Evolutionary conservation across 1,140 invertebrate species (phyloP).

Genomic region (Trichogramma pretiosum): DNA sequence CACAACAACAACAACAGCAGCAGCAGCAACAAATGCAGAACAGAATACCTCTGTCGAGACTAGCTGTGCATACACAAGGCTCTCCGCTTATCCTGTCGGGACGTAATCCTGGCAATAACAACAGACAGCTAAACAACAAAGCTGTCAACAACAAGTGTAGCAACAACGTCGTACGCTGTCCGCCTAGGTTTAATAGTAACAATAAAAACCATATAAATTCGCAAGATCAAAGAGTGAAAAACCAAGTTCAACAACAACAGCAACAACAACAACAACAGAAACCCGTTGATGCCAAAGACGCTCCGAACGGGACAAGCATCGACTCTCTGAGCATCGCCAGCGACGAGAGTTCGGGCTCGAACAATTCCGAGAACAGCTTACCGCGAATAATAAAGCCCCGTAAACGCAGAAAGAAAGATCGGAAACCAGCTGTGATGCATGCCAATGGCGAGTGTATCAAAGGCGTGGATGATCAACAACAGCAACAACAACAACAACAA

Average conservation of each 20-base stretch:
- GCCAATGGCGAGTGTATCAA: slow-evolving; percentile 28
- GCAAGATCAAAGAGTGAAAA: slow-evolving; percentile 18
- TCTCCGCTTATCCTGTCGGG: slow-evolving; percentile 63
- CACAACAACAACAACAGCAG: slow-evolving; percentile 24
- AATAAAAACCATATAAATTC: neutral
- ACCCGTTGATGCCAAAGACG: slow-evolving; percentile 4
- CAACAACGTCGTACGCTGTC: slow-evolving; percentile 15
- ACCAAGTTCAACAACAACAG: slow-evolving; percentile 6
- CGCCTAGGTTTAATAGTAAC: neutral
- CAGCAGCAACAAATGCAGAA: slow-evolving; percentile 28
- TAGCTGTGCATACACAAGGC: slow-evolving; percentile 69
- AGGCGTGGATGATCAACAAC: slow-evolving; percentile 36
- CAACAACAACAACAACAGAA: slow-evolving; percentile 8
- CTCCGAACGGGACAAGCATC: slow-evolving; percentile 40
- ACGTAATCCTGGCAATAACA: slow-evolving; percentile 31
- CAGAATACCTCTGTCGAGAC: slow-evolving; percentile 50
- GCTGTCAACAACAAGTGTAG: slow-evolving; percentile 13
- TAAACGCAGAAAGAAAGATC: slow-evolving; percentile 80
- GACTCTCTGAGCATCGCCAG: slow-evolving; percentile 63
- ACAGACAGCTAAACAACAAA: slow-evolving; percentile 24
- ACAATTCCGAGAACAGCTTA: slow-evolving; percentile 66
- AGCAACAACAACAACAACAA: slow-evolving; percentile 38
- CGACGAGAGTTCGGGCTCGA: slow-evolving; percentile 64
- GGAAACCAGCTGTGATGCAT: slow-evolving; percentile 52
- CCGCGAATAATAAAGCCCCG: slow-evolving; percentile 81